Percentiles rank a stretch among this genome's conserved stretches.
These are phyloP conservation scores for Protonibea diacanthus DNA, from an alignment of 2,797 vertebrate species.

Conservation along the genomic window DNA sequence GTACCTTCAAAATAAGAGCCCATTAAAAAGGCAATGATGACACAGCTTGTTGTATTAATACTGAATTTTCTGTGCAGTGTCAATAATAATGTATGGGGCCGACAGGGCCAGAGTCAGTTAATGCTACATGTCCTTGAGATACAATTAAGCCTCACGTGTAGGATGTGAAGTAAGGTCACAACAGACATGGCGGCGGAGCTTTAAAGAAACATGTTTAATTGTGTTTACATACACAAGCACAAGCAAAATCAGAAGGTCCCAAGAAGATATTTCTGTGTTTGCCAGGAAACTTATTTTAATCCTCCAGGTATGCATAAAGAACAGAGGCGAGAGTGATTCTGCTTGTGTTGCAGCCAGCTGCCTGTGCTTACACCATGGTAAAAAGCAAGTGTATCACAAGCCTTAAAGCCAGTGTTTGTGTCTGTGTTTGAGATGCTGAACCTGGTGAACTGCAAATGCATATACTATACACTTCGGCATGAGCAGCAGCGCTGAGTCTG, in stretches of 20 bases:
- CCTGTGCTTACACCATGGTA: neutral
- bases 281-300: neutral
- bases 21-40: too few relatives aligned
- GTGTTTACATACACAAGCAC: neutral
- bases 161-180: neutral
- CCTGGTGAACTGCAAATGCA: neutral
- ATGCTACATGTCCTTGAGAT: neutral
- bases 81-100: too few relatives aligned
- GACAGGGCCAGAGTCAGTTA: too few relatives aligned
- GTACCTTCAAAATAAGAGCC: too few relatives aligned
- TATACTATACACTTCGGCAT: neutral
- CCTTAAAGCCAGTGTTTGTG: neutral
- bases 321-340: neutral
- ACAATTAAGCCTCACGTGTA: neutral
- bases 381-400: slow-evolving; percentile 2
- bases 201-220: neutral
- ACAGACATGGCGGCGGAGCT: accelerated
- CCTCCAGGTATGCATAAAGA: neutral
- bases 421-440: slow-evolving; percentile 4
- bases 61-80: too few relatives aligned
- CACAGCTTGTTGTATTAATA: too few relatives aligned
- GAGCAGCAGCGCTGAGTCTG: neutral
- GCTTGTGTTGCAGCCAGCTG: slow-evolving; percentile 2
- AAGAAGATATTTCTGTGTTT: neutral
- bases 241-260: neutral